phyloP scores from a whole-genome alignment of 1,140 invertebrate genomes.

The Laupala kohalensis region DNA sequence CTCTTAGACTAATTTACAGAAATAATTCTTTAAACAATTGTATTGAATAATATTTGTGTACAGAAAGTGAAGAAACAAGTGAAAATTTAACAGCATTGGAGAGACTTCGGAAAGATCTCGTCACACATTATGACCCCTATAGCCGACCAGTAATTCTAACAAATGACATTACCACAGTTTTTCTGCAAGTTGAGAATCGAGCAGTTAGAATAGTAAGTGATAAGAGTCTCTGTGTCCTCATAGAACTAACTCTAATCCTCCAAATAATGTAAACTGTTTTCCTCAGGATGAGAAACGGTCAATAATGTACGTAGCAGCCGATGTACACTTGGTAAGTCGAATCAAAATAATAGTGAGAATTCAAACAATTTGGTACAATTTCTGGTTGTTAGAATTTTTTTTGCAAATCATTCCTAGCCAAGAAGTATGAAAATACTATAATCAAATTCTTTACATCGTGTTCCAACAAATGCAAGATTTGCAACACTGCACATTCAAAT shows the following conservation, averaged over 20 bases:
- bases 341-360: too few relatives aligned
- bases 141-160: slow-evolving; percentile 17
- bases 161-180: slow-evolving; percentile 18
- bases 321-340: too few relatives aligned
- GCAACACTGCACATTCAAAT: too few relatives aligned
- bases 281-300: not conserved
- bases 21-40: not conserved
- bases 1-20: not conserved
- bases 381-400: too few relatives aligned
- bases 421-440: too few relatives aligned
- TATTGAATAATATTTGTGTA: too few relatives aligned
- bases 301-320: not conserved
- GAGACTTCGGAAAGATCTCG: slow-evolving; percentile 20
- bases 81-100: slow-evolving; percentile 17
- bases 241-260: too few relatives aligned
- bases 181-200: slow-evolving; percentile 16
- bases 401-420: too few relatives aligned
- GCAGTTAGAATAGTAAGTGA: slow-evolving; percentile 20
- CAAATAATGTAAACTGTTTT: too few relatives aligned
- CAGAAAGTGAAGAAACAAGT: not conserved
- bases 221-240: too few relatives aligned
- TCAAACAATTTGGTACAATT: too few relatives aligned
- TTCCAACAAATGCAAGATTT: not conserved
- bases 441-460: too few relatives aligned
- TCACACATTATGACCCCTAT: slow-evolving; percentile 24